These are phyloP conservation scores for Pyrgilauda ruficollis DNA, from an alignment of 2,113 vertebrate species.

Conservation along the genomic window DNA sequence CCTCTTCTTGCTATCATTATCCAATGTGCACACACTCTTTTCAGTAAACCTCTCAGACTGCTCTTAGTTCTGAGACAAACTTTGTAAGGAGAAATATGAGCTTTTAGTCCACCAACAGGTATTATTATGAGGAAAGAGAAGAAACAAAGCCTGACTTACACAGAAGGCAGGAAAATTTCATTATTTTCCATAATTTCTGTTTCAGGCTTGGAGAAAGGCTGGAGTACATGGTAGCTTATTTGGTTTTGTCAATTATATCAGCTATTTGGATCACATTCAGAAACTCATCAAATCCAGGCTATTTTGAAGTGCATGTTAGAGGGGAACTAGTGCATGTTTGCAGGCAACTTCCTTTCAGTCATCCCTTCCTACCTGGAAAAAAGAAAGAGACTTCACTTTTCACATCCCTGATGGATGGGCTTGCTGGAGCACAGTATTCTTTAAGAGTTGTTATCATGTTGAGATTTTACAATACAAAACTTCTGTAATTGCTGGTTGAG, in stretches of 20 bases:
- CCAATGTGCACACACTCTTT: neutral
- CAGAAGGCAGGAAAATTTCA: neutral
- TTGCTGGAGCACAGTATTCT: neutral
- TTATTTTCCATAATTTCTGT: neutral
- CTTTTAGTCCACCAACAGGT: neutral
- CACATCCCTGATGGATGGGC: neutral
- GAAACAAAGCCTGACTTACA: neutral
- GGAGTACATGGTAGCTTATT: neutral
- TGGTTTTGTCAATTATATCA: neutral
- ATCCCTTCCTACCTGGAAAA: neutral
- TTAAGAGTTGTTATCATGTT: neutral
- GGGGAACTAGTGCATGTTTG: neutral
- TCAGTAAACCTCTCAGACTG: neutral
- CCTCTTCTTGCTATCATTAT: neutral
- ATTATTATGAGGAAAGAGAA: neutral
- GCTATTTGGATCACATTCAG: neutral
- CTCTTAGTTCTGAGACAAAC: neutral
- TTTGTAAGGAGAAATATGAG: neutral
- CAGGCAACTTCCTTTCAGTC: neutral
- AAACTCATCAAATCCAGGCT: neutral
- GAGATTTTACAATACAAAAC: neutral
- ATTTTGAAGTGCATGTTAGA: neutral
- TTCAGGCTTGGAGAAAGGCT: neutral
- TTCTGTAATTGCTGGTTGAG: neutral
- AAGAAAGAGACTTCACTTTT: neutral